Evolutionary conservation across 1,140 invertebrate genomes (phyloP).

Genomic region (Glossosoma conforme): DNA sequence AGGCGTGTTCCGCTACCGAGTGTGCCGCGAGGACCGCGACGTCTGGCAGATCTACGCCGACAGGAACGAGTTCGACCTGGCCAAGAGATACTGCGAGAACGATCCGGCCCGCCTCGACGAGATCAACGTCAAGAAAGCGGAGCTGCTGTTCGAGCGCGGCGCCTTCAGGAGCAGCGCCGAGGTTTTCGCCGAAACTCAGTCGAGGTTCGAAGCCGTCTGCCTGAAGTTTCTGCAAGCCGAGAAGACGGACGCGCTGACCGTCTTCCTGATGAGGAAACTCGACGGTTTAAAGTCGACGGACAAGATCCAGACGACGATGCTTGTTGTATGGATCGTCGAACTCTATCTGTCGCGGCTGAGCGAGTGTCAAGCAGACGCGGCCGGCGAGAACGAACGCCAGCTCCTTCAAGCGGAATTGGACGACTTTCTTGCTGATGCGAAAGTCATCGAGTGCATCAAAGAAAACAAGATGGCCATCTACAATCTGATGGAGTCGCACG

Average conservation of each 20-base stretch:
- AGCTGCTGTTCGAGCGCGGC: constrained; percentile 75
- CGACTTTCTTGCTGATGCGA: constrained; percentile 59
- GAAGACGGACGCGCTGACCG: constrained; percentile 80
- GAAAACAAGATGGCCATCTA: constrained; percentile 80
- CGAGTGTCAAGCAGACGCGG: constrained; percentile 47
- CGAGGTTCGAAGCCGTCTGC: constrained; percentile 92
- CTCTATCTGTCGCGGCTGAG: constrained; percentile 85
- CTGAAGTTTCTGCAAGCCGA: constrained; percentile 85
- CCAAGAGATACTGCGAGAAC: constrained; percentile 73
- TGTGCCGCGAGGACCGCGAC: constrained; percentile 80
- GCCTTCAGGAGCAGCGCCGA: constrained; percentile 81
- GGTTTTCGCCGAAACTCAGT: constrained; percentile 82
- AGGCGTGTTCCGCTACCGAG: constrained; percentile 81
- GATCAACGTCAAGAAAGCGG: constrained; percentile 85
- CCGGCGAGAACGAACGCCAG: constrained; percentile 55
- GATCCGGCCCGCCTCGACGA: constrained; percentile 77
- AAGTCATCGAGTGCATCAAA: constrained; percentile 67
- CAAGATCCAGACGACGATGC: constrained; percentile 82
- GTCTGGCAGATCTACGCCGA: constrained; percentile 87
- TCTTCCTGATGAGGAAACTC: constrained; percentile 72
- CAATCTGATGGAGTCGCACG: constrained; percentile 87
- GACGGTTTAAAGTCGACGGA: constrained; percentile 55
- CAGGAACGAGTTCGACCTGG: constrained; percentile 80
- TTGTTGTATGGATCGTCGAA: constrained; percentile 91
- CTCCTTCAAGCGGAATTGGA: constrained; percentile 81